Conservation (phyloP, 2,113 vertebrate species). For the Orthonyx spaldingii region DNA sequence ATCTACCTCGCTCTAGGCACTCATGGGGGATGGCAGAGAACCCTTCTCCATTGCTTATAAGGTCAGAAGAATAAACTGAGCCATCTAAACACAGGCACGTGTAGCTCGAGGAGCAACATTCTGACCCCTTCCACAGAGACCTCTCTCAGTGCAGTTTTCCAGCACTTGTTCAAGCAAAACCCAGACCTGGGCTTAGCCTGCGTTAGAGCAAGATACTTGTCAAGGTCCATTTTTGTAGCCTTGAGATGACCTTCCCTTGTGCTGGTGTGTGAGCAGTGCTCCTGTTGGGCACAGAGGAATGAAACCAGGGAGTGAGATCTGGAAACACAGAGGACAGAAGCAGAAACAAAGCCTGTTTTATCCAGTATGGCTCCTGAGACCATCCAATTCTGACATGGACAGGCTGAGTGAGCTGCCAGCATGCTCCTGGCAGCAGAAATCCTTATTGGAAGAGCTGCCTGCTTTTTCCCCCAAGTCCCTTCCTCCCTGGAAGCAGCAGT, state of each 20-base stretch:
- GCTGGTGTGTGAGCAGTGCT: rapidly evolving
- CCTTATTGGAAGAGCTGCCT: neutral
- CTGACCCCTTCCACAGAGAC: neutral
- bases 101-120: neutral
- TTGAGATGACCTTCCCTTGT: neutral
- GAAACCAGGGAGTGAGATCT: neutral
- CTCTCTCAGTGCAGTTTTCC: neutral
- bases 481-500: neutral
- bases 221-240: neutral
- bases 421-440: neutral
- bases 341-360: neutral
- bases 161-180: neutral
- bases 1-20: neutral
- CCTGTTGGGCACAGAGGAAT: neutral
- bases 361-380: rapidly evolving
- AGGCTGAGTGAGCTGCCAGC: neutral
- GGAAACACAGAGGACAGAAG: neutral
- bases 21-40: neutral
- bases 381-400: neutral
- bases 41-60: neutral
- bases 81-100: neutral
- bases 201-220: neutral
- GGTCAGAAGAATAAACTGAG: neutral
- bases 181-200: neutral
- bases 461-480: neutral